A percentile compares a stretch with the other conserved stretches of the same genome.
Conservation (phyloP, 2,888 invertebrate genomes). For the Xiphydria camelus region DNA sequence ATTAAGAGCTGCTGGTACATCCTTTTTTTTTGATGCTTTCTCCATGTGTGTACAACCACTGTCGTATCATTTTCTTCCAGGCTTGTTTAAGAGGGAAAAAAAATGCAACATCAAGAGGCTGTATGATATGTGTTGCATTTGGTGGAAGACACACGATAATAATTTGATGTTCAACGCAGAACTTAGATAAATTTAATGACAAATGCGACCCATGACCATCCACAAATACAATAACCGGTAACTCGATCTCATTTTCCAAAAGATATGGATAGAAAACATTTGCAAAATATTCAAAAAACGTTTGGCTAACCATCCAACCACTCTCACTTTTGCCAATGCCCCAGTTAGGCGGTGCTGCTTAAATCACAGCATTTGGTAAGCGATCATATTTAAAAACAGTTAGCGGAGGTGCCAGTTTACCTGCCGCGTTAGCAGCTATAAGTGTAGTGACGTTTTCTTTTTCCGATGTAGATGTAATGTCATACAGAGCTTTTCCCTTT, state of each 20-base stretch:
- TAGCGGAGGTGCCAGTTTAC: conserved; percentile 16
- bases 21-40: conserved; percentile 22
- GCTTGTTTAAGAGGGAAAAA: conserved; percentile 18
- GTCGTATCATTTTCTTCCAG: conserved; percentile 18
- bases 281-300: conserved; percentile 26
- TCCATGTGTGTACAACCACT: conserved; percentile 23
- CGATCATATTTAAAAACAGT: conserved; percentile 18
- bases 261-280: conserved; percentile 23
- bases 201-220: conserved; percentile 26
- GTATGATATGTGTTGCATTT: conserved; percentile 21
- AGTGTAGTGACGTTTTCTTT: conserved; percentile 20
- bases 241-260: conserved; percentile 12
- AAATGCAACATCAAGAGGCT: conserved; percentile 19
- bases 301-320: conserved; percentile 26
- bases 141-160: conserved; percentile 18
- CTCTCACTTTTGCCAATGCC: conserved; percentile 21
- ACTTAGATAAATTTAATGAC: conserved; percentile 17
- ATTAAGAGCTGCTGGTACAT: conserved; percentile 22
- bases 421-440: conserved; percentile 13
- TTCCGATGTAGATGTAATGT: conserved; percentile 10
- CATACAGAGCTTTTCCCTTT: conserved; percentile 15
- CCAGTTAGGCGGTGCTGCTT: conserved; percentile 18
- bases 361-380: conserved; percentile 8
- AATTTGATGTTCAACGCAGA: conserved; percentile 19
- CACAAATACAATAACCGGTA: conserved; percentile 27